Base-by-base conservation (phyloP, 2,797 vertebrate genomes). In the Chelmon rostratus region DNA sequence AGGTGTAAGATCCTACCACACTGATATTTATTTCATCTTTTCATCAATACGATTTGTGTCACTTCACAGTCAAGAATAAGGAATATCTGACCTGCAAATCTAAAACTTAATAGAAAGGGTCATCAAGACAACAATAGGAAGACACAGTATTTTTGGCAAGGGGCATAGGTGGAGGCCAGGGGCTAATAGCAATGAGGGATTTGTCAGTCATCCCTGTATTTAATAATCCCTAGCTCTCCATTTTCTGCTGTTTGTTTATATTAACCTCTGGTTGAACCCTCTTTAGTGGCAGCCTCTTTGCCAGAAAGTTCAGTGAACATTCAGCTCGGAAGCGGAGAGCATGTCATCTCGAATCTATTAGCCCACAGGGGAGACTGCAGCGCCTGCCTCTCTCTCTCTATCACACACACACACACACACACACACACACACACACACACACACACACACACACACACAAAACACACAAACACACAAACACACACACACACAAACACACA, bases 231-330 rank as follows among this genome's bases (percentile, higher is more conserved):
- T 94, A 73, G 95, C 95, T 95, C 96, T 96, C 96, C 95, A 95
- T 95, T 97, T 97, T 97, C 95, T 96, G 94, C 95, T 96, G 96
- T 97, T 97, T 94, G 96, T 97, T 98, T 98, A 97, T 96, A 96
- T 97, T 99, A 97, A 99, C 98, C 98, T 98, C 96, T 96, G 94
- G 73, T 90, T 99, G 98, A 99, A 98, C 98, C 96, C 97, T 96
- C 97, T 98, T 97, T 95, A 96, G 96, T 96, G 96, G 96, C 97
- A 97, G 96, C 96, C 95, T 94, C 94, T 95, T 94, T 87, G 92
- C 96, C 96, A 96, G 97, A 97, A 97, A 97, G 96, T 97, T 97
- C 96, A 97, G 95, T 94, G 96, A 97, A 96, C 96, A 97, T 96
- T 96, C 96, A 96, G 95, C 91, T 91, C 94, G 94, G 96, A 96